phyloP scores from a whole-genome alignment of 2,113 vertebrate genomes.

The Heterotilapia buettikoferi region DNA sequence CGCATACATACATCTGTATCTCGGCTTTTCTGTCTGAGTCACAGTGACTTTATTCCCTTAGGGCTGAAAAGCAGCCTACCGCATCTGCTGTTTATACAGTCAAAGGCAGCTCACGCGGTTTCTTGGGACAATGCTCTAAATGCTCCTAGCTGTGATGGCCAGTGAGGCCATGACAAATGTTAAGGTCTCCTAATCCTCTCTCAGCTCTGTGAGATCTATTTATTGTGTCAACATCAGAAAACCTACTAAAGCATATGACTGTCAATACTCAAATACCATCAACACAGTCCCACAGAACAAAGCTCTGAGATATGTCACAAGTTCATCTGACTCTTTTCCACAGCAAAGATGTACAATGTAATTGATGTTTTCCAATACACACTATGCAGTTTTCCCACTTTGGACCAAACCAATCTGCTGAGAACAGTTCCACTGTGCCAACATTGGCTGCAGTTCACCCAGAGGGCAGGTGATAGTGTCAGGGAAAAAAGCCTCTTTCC shows the following conservation, averaged over 20 bases:
- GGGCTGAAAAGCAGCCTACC: slow-evolving; percentile 16
- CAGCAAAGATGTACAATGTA: neutral
- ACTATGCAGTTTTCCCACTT: neutral
- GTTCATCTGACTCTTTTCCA: neutral
- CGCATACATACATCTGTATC: neutral
- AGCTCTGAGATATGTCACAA: neutral
- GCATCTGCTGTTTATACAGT: slow-evolving; percentile 40
- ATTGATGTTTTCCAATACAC: neutral
- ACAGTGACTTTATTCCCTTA: neutral
- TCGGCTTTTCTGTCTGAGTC: neutral
- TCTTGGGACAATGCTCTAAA: neutral
- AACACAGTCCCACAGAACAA: neutral
- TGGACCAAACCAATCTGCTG: neutral
- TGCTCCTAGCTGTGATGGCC: neutral
- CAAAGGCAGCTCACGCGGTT: neutral
- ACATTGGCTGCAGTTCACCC: neutral
- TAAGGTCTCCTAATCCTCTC: neutral
- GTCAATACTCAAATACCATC: neutral
- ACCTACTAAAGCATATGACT: neutral
- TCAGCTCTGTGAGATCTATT: neutral
- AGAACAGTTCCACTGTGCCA: neutral
- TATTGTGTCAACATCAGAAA: neutral
- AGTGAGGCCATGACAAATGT: neutral
- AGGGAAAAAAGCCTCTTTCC: neutral
- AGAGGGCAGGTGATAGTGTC: neutral